These are phyloP conservation scores for Pachypanchax playfairii DNA, from an alignment of 2,113 vertebrate species.

Conservation along the genomic window DNA sequence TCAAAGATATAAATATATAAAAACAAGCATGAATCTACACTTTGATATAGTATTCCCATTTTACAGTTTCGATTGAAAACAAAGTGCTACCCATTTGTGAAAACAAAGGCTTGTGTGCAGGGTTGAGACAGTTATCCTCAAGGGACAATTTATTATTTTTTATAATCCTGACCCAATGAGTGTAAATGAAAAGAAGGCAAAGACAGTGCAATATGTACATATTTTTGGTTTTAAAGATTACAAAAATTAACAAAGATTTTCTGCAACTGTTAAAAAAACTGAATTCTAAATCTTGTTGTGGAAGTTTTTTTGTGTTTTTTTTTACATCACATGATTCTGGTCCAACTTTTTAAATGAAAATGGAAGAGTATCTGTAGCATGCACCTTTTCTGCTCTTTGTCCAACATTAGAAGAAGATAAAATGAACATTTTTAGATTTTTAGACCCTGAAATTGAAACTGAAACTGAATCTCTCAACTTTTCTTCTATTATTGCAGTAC, in stretches of 20 bases:
- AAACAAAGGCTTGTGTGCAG: slow-evolving; percentile 3
- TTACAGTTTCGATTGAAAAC: slow-evolving; percentile 44
- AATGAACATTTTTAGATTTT: too few species aligned
- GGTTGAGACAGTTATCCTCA: slow-evolving; percentile 1
- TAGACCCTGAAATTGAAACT: too few species aligned
- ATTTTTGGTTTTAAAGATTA: not conserved
- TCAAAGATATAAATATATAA: slow-evolving; percentile 55
- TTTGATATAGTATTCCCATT: slow-evolving; percentile 32
- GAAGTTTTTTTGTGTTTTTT: too few species aligned
- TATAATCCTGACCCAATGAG: slow-evolving; percentile 10
- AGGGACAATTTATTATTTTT: slow-evolving; percentile 12
- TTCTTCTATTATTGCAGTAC: too few species aligned
- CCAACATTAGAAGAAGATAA: too few species aligned
- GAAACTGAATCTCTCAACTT: too few species aligned
- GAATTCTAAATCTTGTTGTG: not conserved
- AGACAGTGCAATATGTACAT: not conserved
- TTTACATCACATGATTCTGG: too few species aligned
- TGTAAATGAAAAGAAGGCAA: slow-evolving; percentile 14
- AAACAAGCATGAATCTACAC: slow-evolving; percentile 36
- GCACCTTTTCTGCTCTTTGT: too few species aligned
- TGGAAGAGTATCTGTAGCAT: too few species aligned
- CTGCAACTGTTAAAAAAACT: not conserved
- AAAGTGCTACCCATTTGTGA: slow-evolving; percentile 17
- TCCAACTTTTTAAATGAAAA: too few species aligned
- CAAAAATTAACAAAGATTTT: not conserved